phyloP scores from a whole-genome alignment of 1,140 invertebrate species.

The Drosophila pallidifrons region DNA sequence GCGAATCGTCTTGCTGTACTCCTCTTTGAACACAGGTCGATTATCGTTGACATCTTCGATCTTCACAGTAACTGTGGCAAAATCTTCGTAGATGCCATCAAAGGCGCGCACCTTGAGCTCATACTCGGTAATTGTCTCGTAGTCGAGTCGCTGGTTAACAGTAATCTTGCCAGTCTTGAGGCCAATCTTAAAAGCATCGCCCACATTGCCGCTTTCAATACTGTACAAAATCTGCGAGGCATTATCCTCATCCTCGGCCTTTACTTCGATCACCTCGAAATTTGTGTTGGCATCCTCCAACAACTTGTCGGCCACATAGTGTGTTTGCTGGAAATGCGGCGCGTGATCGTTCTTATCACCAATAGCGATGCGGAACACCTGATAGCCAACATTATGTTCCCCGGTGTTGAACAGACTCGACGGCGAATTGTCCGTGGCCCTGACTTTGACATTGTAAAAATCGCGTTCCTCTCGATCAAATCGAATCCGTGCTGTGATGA shows the following conservation, averaged over 20 bases:
- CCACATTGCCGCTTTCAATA: constrained; percentile 91
- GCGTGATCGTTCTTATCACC: constrained; percentile 96
- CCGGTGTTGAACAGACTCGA: constrained; percentile 90
- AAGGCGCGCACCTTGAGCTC: constrained; percentile 91
- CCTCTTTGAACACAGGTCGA: constrained; percentile 89
- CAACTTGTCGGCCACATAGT: constrained; percentile 92
- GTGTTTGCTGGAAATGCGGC: constrained; percentile 90
- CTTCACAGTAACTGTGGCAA: constrained; percentile 90
- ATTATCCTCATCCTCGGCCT: constrained; percentile 92
- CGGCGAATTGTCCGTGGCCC: constrained; percentile 93
- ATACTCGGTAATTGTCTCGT: constrained; percentile 93
- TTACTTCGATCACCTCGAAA: constrained; percentile 92
- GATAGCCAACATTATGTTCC: constrained; percentile 89
- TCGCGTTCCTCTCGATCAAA: constrained; percentile 93
- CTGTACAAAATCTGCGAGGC: constrained; percentile 92
- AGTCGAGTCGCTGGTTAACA: constrained; percentile 92
- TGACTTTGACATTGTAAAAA: constrained; percentile 93
- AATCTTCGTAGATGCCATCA: constrained; percentile 91
- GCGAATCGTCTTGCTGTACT: constrained; percentile 89
- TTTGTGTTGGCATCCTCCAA: constrained; percentile 93
- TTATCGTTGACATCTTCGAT: constrained; percentile 95
- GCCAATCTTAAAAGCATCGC: constrained; percentile 92
- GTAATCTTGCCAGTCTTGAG: constrained; percentile 92
- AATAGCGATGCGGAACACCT: constrained; percentile 94
- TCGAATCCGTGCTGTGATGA: constrained; percentile 90